Evolutionary conservation across 1,140 invertebrate species (phyloP).

Genomic region (Drosophila tani): DNA sequence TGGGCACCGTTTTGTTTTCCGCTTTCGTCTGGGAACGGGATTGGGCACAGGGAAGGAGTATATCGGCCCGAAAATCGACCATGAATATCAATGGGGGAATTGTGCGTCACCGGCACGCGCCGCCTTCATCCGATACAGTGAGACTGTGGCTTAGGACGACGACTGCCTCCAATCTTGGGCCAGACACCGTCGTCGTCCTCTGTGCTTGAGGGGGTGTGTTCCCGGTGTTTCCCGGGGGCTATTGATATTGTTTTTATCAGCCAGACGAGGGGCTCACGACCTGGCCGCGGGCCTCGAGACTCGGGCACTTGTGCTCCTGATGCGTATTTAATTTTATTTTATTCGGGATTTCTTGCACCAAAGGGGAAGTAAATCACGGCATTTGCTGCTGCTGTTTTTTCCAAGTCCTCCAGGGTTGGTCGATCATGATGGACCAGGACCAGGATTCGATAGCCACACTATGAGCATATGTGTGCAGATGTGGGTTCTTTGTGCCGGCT

Average conservation of each 20-base stretch:
- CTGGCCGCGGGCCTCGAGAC: slow-evolving; percentile 46
- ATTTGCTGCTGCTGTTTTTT: slow-evolving; percentile 41
- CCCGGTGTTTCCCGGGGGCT: slow-evolving; percentile 20
- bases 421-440: slow-evolving; percentile 29
- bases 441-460: slow-evolving; percentile 27
- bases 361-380: slow-evolving; percentile 75
- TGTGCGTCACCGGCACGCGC: slow-evolving; percentile 70
- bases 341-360: slow-evolving; percentile 65
- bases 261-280: slow-evolving; percentile 44
- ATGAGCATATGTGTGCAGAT: slow-evolving; percentile 38
- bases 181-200: slow-evolving; percentile 30
- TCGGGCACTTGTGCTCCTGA: slow-evolving; percentile 74
- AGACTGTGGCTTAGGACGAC: slow-evolving; percentile 48
- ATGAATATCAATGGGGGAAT: slow-evolving; percentile 82
- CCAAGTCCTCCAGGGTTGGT: slow-evolving; percentile 17
- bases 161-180: slow-evolving; percentile 25
- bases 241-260: slow-evolving; percentile 82
- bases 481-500: slow-evolving; percentile 52
- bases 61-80: slow-evolving; percentile 67
- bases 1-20: slow-evolving; percentile 62
- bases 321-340: slow-evolving; percentile 83
- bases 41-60: slow-evolving; percentile 11
- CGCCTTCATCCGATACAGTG: slow-evolving; percentile 51
- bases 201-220: slow-evolving; percentile 2
- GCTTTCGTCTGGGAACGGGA: slow-evolving; percentile 36